phyloP scores from a whole-genome alignment of 2,113 vertebrate genomes.

The Benitochromis conjunctus region DNA sequence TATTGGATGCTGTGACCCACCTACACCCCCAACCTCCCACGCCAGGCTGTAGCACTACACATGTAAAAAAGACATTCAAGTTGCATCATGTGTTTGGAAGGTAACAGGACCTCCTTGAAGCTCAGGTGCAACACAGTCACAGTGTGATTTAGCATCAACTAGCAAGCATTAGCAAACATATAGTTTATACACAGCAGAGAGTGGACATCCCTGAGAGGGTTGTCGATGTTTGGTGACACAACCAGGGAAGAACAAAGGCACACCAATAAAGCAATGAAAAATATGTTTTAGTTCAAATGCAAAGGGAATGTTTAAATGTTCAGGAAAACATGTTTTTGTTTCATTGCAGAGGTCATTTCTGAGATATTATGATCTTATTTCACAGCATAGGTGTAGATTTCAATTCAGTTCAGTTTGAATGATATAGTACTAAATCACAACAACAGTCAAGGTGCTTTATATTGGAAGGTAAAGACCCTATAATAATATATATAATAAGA shows the following conservation, averaged over 20 bases:
- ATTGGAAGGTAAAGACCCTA: no score
- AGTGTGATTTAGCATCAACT: conserved; percentile 44
- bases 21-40: background rate
- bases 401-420: background rate
- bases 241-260: no score
- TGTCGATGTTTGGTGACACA: background rate
- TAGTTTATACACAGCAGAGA: background rate
- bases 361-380: background rate
- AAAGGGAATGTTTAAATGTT: background rate
- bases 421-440: background rate
- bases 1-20: background rate
- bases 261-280: background rate
- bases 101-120: conserved; percentile 60
- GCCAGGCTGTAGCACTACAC: background rate
- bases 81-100: conserved; percentile 11
- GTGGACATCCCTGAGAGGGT: background rate
- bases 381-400: background rate
- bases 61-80: conserved; percentile 46
- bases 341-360: no score
- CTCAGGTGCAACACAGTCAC: conserved; percentile 58
- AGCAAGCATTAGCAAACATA: conserved; percentile 14
- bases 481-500: no score
- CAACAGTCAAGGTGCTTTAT: no score
- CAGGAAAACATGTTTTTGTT: background rate
- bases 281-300: background rate